Base-by-base conservation (phyloP, 2,113 vertebrate species). In the Empidonax traillii region DNA sequence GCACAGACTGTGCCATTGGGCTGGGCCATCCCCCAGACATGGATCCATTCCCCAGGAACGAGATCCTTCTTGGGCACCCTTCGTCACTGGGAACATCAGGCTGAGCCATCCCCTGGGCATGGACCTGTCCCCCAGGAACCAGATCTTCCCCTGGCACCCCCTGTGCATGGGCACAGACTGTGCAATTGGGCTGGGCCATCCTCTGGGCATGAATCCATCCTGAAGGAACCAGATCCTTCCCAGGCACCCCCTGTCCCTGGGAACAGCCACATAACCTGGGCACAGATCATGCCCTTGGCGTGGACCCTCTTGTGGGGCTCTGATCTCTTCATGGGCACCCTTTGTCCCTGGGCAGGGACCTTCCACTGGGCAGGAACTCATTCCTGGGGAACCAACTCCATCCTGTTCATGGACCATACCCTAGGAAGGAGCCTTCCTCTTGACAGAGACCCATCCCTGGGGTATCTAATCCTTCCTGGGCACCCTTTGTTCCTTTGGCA, bases 41-140 rank as follows among this genome's bases (percentile, higher is more conserved):
- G 5, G 24, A 24, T 7, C 25, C 10, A 5, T 16, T 16, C 4
- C 3, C 17, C 43, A n/a, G 65, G 37, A n/a, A 35, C 25, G 1
- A 1, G 25, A 9, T 7, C 15, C 19, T 44, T 39, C 39, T 7
- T 0, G 2, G 79, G 51, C 23, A 37, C 2, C 23, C 41, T 2
- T 13, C 23, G 14, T n/a, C 49, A 43, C 20, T 33, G 69, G 35
- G 31, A 25, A 30, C 3, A 3, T 7, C 24, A 62, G 35, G 41
- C 31, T 5, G 16, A 12, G 16, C 12, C 37, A 14, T 14, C 28
- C 27, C 27, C 8, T 39, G 79, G 72, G 39, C 33, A 51, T 5
- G 5, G 21, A 33, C 8, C 25, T 8, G 5, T 16, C 16, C 4
- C 3, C 17, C 43, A n/a, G 65, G 44, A n/a, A 35, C 30, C 12